phyloP scores from a whole-genome alignment of 2,888 invertebrate species.

The Saturnia pavonia region DNA sequence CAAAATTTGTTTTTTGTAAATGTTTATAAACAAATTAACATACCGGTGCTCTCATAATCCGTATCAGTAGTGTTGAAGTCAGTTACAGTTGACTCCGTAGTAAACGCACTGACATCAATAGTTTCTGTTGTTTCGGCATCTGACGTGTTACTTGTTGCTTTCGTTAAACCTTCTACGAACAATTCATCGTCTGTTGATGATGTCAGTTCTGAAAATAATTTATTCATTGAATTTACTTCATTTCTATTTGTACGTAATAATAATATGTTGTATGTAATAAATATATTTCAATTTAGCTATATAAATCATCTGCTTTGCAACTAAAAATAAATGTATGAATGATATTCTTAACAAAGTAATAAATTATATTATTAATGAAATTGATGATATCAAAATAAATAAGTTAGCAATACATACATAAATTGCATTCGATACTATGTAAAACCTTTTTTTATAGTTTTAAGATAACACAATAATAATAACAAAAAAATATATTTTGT shows the following conservation, averaged over 20 bases:
- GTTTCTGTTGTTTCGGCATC: constrained; percentile 7
- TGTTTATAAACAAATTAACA: neutral
- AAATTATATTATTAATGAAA: no score
- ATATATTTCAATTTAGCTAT: no score
- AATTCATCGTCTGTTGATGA: neutral
- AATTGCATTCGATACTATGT: no score
- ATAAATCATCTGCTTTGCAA: no score
- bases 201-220: neutral
- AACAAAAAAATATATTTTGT: no score
- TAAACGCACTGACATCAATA: constrained; percentile 16
- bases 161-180: neutral
- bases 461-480: no score
- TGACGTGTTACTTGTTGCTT: neutral
- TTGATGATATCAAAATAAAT: neutral
- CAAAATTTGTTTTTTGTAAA: neutral
- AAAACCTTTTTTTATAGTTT: no score
- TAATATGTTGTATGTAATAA: no score
- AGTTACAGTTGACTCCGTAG: constrained; percentile 3
- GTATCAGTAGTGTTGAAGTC: constrained; percentile 5
- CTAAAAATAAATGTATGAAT: no score
- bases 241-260: no score
- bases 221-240: neutral
- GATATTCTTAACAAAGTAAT: no score
- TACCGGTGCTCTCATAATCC: neutral
- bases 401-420: no score